A percentile compares a stretch with the other conserved stretches of the same genome.
Evolutionary conservation across 2,113 vertebrate species (phyloP).

Genomic region (Callaeas wilsoni): DNA sequence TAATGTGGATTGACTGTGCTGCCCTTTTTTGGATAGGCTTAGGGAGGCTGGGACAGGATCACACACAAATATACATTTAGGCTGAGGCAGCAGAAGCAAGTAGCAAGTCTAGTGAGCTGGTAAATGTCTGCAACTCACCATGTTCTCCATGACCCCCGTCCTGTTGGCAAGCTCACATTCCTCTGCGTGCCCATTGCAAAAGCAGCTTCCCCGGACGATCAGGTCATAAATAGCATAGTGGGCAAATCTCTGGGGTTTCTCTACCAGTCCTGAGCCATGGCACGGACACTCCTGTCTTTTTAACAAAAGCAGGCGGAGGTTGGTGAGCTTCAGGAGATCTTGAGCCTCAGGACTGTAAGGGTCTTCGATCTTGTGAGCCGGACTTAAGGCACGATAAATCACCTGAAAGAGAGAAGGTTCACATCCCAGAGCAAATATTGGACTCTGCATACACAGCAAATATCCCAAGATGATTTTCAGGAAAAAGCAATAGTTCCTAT

Average conservation of each 20-base stretch:
- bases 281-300: constrained; percentile 79
- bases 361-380: constrained; percentile 68
- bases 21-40: not conserved
- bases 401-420: constrained; percentile 69
- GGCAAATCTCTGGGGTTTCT: constrained; percentile 68
- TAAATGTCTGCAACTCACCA: constrained; percentile 49
- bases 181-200: constrained; percentile 87
- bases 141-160: not conserved
- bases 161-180: constrained; percentile 70
- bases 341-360: constrained; percentile 80
- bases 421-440: not conserved
- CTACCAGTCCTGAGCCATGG: not conserved
- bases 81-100: not conserved
- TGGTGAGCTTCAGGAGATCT: constrained; percentile 80
- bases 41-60: not conserved
- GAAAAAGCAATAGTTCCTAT: not conserved
- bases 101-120: not conserved
- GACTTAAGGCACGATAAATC: constrained; percentile 80
- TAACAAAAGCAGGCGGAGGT: constrained; percentile 80
- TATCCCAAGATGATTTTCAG: fast-evolving
- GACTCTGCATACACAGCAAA: not conserved
- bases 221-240: constrained; percentile 84
- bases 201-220: constrained; percentile 82
- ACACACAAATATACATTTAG: not conserved
- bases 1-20: not conserved